Conservation (phyloP, 2,888 invertebrate species). For the Protonemura montana region DNA sequence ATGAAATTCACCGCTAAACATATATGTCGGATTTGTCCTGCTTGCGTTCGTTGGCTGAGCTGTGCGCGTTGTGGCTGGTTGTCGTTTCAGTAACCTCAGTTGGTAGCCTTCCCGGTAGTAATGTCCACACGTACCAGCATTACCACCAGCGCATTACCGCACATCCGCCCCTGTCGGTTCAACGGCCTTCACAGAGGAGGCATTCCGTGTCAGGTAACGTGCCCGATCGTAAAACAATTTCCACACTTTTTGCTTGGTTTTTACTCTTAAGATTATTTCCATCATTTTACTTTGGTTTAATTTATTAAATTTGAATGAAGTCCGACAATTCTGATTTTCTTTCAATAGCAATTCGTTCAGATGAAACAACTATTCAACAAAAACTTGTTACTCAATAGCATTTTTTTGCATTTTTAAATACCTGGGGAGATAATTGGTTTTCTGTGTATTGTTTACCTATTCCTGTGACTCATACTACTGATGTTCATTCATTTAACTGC, state of each 20-base stretch:
- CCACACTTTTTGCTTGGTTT: conserved; percentile 16
- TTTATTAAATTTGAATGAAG: background rate
- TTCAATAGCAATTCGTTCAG: background rate
- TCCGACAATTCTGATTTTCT: background rate
- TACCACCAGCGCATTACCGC: conserved; percentile 43
- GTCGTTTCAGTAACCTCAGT: conserved; percentile 45
- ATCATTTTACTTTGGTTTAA: background rate
- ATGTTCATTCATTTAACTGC: background rate
- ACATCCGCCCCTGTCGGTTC: conserved; percentile 40
- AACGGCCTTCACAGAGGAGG: conserved; percentile 55
- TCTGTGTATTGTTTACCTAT: background rate
- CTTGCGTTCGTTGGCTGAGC: conserved; percentile 41
- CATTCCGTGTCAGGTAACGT: conserved; percentile 58
- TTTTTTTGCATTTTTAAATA: background rate
- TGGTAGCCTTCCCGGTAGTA: conserved; percentile 46
- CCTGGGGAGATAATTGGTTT: background rate
- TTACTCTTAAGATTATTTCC: background rate
- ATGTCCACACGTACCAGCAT: conserved; percentile 43
- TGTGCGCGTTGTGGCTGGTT: conserved; percentile 31
- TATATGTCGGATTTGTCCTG: background rate
- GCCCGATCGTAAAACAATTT: background rate
- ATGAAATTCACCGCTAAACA: background rate
- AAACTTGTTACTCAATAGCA: background rate
- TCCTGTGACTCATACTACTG: background rate
- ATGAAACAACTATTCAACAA: background rate